Percentiles rank a stretch among this genome's conserved stretches.
phyloP scores from a whole-genome alignment of 2,888 invertebrate species.

The Pammene fasciana region DNA sequence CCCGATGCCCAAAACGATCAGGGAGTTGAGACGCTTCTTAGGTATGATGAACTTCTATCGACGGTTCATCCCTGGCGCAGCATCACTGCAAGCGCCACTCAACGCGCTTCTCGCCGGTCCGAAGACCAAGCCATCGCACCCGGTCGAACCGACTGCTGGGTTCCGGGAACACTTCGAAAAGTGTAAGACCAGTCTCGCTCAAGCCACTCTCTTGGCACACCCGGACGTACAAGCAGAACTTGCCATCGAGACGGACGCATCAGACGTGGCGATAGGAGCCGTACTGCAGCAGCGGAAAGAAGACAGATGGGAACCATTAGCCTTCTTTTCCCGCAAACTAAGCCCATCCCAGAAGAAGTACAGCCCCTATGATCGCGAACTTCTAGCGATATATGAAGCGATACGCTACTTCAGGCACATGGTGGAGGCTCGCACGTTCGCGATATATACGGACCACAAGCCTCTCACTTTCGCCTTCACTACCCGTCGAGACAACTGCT shows the following conservation, averaged over 20 bases:
- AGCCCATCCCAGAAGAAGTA: conserved; percentile 52
- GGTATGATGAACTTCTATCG: conserved; percentile 47
- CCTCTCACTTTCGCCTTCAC: conserved; percentile 50
- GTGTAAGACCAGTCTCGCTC: conserved; percentile 49
- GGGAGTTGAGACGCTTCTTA: conserved; percentile 43
- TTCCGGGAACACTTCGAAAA: conserved; percentile 46
- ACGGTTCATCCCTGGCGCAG: conserved; percentile 53
- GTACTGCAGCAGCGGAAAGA: conserved; percentile 51
- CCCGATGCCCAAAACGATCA: conserved; percentile 42
- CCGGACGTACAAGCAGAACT: conserved; percentile 49
- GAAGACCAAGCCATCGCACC: conserved; percentile 48
- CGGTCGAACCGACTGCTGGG: conserved; percentile 44
- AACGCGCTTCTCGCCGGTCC: conserved; percentile 47
- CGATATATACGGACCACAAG: conserved; percentile 55
- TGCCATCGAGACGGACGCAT: no score
- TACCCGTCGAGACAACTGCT: conserved; percentile 50
- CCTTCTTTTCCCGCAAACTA: conserved; percentile 59
- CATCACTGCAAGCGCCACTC: conserved; percentile 54
- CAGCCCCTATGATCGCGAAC: conserved; percentile 60
- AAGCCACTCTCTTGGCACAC: conserved; percentile 55
- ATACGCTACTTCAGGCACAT: conserved; percentile 58
- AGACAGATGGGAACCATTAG: conserved; percentile 54
- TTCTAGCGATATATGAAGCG: conserved; percentile 59
- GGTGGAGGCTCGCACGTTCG: conserved; percentile 58
- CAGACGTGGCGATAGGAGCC: no score